A percentile compares a stretch with the other conserved stretches of the same genome.
phyloP scores from a whole-genome alignment of 2,797 vertebrate genomes.

The Coilia nasus region DNA sequence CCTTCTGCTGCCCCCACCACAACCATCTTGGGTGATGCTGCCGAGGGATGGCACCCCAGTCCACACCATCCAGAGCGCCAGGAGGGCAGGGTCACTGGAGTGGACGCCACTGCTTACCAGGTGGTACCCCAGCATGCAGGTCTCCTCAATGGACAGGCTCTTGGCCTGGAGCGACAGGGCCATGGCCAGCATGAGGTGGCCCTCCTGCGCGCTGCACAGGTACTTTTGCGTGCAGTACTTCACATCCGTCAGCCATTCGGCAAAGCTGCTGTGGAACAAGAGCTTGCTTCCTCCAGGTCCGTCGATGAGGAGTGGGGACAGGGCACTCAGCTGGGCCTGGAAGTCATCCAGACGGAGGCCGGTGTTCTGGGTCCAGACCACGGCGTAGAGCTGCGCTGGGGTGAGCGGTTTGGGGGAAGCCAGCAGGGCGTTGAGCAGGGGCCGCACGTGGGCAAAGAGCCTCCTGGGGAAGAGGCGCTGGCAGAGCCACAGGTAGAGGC shows the following conservation, averaged over 20 bases:
- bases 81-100: conserved; percentile 67
- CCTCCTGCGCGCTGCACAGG: conserved; percentile 75
- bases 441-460: conserved; percentile 71
- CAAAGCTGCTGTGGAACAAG: conserved; percentile 83
- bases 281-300: conserved; percentile 67
- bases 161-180: conserved; percentile 69
- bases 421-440: conserved; percentile 76
- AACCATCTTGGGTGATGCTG: conserved; percentile 26
- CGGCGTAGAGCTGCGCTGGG: conserved; percentile 67
- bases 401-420: conserved; percentile 74
- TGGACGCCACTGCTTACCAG: conserved; percentile 74
- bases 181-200: conserved; percentile 81
- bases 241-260: conserved; percentile 83
- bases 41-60: conserved; percentile 68
- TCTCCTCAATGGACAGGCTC: conserved; percentile 63
- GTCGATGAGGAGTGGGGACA: conserved; percentile 70
- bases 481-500: conserved; percentile 87
- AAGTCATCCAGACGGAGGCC: conserved; percentile 69
- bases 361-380: conserved; percentile 70
- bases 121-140: conserved; percentile 74
- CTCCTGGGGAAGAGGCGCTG: conserved; percentile 79
- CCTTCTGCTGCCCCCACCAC: not conserved
- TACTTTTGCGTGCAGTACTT: conserved; percentile 85
- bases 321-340: conserved; percentile 64
- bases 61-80: conserved; percentile 84